A percentile compares a stretch with the other conserved stretches of the same genome.
Conservation (phyloP, 2,888 invertebrate species). For the Pseudococcus longispinus region DNA sequence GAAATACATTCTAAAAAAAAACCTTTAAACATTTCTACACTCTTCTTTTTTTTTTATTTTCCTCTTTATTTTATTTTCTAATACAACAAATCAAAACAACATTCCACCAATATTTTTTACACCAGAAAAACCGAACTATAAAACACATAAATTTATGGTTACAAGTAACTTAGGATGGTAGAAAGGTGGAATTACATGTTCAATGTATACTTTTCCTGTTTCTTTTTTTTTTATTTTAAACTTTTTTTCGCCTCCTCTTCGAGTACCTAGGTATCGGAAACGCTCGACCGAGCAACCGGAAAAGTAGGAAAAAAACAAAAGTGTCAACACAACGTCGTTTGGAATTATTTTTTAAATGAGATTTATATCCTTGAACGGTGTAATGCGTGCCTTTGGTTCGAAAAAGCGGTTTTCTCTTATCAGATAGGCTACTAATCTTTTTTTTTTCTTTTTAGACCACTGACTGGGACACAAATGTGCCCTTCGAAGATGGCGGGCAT, state of each 20-base stretch:
- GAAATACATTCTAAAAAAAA: background rate
- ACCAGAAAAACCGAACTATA: conserved; percentile 53
- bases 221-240: conserved; percentile 39
- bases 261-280: conserved; percentile 44
- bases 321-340: conserved; percentile 49
- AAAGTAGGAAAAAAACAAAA: conserved; percentile 49
- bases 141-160: conserved; percentile 56
- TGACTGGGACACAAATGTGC: conserved; percentile 31
- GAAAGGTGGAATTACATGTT: conserved; percentile 55
- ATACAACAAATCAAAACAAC: conserved; percentile 52
- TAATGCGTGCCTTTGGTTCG: conserved; percentile 55
- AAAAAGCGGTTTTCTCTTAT: conserved; percentile 51
- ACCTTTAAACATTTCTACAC: background rate
- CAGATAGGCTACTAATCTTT: conserved; percentile 53
- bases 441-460: conserved; percentile 40
- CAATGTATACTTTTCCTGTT: conserved; percentile 46
- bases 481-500: conserved; percentile 49
- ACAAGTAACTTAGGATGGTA: conserved; percentile 52
- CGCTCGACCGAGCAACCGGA: background rate
- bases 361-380: conserved; percentile 50
- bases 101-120: conserved; percentile 55
- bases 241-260: conserved; percentile 13
- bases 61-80: conserved; percentile 27
- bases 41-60: background rate
- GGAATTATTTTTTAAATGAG: conserved; percentile 52